Conservation (phyloP, 2,113 vertebrate species). For the Psilopsiagon aymara region DNA sequence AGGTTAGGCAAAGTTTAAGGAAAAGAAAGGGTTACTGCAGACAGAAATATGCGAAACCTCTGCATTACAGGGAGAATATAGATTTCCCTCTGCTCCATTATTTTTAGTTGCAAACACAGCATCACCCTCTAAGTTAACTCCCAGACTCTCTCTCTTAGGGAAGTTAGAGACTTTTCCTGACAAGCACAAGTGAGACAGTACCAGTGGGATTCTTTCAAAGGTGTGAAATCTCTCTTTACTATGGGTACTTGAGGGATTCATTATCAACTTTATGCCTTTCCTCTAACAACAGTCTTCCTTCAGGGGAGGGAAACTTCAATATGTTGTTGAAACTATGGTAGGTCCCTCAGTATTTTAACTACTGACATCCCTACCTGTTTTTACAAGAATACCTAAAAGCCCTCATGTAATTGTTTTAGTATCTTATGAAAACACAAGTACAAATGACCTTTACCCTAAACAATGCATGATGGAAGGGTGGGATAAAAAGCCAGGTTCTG, state of each 20-base stretch:
- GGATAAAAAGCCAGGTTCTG: neutral
- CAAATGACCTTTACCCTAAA: neutral
- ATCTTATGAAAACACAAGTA: neutral
- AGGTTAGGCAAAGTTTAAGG: neutral
- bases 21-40: neutral
- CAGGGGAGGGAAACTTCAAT: neutral
- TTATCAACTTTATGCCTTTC: neutral
- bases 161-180: neutral
- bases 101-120: neutral
- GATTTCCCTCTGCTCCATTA: neutral
- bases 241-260: neutral
- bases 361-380: neutral
- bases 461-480: neutral
- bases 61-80: neutral
- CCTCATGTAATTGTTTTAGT: neutral
- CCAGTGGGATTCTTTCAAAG: neutral
- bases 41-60: neutral
- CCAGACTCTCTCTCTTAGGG: neutral
- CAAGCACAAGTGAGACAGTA: neutral
- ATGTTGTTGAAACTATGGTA: neutral
- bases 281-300: neutral
- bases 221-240: neutral
- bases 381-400: neutral
- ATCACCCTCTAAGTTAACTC: neutral
- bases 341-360: neutral